phyloP scores from a whole-genome alignment of 1,140 invertebrate genomes.

The Brachionus paranguensis region DNA sequence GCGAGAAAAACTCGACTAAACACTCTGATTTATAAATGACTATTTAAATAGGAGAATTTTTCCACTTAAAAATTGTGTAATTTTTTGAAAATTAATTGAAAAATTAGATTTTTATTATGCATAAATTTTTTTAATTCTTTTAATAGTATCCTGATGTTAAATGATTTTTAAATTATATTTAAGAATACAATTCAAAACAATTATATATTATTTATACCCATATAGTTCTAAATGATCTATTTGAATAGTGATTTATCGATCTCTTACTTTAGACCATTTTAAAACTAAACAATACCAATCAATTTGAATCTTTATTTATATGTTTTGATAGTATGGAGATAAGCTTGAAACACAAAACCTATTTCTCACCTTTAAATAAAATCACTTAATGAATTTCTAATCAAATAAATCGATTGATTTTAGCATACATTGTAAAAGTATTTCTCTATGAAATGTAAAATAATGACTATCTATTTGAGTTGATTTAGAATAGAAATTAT shows the following conservation, averaged over 20 bases:
- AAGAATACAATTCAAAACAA: not conserved
- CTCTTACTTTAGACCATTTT: not conserved
- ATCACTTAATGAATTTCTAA: not conserved
- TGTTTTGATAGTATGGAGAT: not conserved
- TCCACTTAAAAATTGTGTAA: not conserved
- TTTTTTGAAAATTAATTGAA: not conserved
- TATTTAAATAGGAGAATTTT: not conserved
- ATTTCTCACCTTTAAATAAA: not conserved
- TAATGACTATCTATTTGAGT: not conserved
- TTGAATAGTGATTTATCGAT: not conserved
- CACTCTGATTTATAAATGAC: not conserved
- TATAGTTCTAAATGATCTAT: not conserved
- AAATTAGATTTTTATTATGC: not conserved
- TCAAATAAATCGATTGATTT: not conserved
- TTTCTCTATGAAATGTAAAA: conserved; percentile 1
- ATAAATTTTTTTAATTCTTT: not conserved
- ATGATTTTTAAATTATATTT: not conserved
- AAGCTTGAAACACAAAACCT: not conserved
- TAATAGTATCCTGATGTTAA: not conserved
- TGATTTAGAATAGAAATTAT: not conserved
- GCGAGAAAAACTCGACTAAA: not conserved
- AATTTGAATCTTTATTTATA: not conserved
- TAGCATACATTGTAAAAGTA: not conserved
- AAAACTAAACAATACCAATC: not conserved
- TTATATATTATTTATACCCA: not conserved